These are phyloP conservation scores for Cyprinodon variegatus DNA, from an alignment of 2,113 vertebrate species.

Conservation along the genomic window DNA sequence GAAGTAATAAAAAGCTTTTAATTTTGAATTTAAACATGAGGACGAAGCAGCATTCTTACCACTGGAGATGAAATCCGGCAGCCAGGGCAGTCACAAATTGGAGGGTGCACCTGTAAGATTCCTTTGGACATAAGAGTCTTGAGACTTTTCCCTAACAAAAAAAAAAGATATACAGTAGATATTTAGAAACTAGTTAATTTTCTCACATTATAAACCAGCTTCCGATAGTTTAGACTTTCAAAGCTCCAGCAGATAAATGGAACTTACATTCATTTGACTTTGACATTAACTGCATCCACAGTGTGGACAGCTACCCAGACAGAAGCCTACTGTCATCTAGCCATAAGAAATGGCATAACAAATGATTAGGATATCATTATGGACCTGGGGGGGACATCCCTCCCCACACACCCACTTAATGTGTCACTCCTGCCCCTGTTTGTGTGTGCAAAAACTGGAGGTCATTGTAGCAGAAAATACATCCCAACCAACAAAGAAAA, in stretches of 20 bases:
- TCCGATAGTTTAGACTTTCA: background rate
- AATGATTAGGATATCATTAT: constrained; percentile 51
- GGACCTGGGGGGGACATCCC: constrained; percentile 50
- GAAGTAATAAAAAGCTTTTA: background rate
- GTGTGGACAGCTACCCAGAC: constrained; percentile 30
- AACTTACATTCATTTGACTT: background rate
- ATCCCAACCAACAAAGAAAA: constrained; percentile 1
- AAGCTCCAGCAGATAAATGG: constrained; percentile 9
- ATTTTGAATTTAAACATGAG: background rate
- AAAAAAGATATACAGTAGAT: constrained; percentile 20
- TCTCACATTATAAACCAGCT: background rate
- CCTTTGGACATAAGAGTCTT: constrained; percentile 99
- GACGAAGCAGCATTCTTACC: constrained; percentile 83
- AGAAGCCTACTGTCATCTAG: constrained; percentile 60
- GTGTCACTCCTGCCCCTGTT: constrained; percentile 50
- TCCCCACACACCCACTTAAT: constrained; percentile 17
- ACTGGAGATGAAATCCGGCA: constrained; percentile 99
- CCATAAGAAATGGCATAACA: constrained; percentile 51
- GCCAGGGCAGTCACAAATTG: constrained; percentile 99
- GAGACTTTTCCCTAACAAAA: constrained; percentile 93
- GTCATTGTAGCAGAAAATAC: constrained; percentile 27
- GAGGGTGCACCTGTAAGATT: constrained; percentile 99
- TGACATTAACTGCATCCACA: background rate
- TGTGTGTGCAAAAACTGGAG: constrained; percentile 3
- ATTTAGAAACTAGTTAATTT: background rate